Evolutionary conservation across 2,113 vertebrate genomes (phyloP), one percentile per base, ranked within the genome.

Genomic region (Sebastes schlegelii): DNA sequence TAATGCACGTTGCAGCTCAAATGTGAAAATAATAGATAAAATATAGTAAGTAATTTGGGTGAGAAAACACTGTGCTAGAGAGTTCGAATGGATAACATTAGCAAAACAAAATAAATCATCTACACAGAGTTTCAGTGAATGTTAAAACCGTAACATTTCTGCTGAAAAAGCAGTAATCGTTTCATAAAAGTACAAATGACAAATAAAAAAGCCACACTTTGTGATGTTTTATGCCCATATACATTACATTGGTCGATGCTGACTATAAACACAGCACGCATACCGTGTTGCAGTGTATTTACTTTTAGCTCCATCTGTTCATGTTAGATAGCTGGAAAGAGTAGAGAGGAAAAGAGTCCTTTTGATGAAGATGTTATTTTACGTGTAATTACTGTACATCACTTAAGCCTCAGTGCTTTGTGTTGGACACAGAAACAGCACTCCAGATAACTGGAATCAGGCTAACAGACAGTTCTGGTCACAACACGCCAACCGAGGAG

Each of bases 251-350:
- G 5, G 51, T 57, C 1, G 0, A 21, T 26, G 4, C 6, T 76
- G 58, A 62, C 12, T 52, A 45, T 51, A 74, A 34, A 54, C 46
- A 43, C 26, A 65, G 42, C 58, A 72, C 1, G 2, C 9, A 14
- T 14, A 19, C 46, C 5, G 26, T 65, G 23, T 51, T 64, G 46
- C 7, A 68, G 23, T 71, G 23, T 64, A 65, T 78, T 54, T 76
- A 60, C 55, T 52, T 7, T 34, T 43, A 46, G 74, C 63, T 62
- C 63, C 62, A 83, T 75, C 66, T 66, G 66, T 72, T 79, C 23
- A 21, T 57, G 72, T 77, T 43, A 26, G 17, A 79, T 5, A 42
- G 10, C 66, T 80, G 80, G 71, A 67, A 54, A 52, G 66, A 80
- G 40, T 45, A 40, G 42, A 64, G 49, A 74, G 26, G 57, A 40